Evolutionary conservation across 2,888 invertebrate genomes (phyloP), one percentile per base, ranked within the genome.

Genomic region (Suillia variegata): DNA sequence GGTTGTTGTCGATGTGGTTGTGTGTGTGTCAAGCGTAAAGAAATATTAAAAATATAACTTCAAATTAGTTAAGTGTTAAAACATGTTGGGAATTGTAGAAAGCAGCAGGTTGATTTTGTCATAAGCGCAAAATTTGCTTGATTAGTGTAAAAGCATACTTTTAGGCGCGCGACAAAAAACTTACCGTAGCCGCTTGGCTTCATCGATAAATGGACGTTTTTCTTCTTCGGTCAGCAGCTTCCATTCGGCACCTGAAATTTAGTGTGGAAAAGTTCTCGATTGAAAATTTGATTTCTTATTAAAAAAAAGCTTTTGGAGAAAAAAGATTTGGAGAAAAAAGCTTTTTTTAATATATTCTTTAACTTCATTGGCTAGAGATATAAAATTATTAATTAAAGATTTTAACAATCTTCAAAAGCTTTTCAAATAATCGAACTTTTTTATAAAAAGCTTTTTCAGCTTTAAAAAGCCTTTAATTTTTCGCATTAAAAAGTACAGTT

Each of bases 141-240:
- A n/a, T 31, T 31, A 8, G 6, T 31, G 31, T 31, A n/a, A n/a
- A n/a, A 31, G 31, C 31, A 31, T 6, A 6, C 31, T 8, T 31
- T 31, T 31, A 31, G 31, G 31, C 31, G 31, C 31, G 6, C 31
- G 12, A 12, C 31, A 6, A 6, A 38, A 38, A 45, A 18, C 69
- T 72, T 74, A 81, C 81, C 82, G 76, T 70, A 98, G 87, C 64
- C 97, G 87, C 81, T 98, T 98, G 13, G 98, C 97, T 80, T 98
- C 97, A 81, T 98, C 98, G 69, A 98, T 98, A 84, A 97, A 98
- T 22, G 97, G 97, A 76, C 97, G 86, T 83, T 98, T 98, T 78
- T 96, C 96, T 69, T 93, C 91, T 84, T 98, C 98, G 2, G 92
- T 89, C 48, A 98, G 85, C 55, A 93, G 85, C 82, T 98, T 98